A percentile compares a stretch with the other conserved stretches of the same genome.
Evolutionary conservation across 2,113 vertebrate genomes (phyloP).

Genomic region (Opisthocomus hoazin): DNA sequence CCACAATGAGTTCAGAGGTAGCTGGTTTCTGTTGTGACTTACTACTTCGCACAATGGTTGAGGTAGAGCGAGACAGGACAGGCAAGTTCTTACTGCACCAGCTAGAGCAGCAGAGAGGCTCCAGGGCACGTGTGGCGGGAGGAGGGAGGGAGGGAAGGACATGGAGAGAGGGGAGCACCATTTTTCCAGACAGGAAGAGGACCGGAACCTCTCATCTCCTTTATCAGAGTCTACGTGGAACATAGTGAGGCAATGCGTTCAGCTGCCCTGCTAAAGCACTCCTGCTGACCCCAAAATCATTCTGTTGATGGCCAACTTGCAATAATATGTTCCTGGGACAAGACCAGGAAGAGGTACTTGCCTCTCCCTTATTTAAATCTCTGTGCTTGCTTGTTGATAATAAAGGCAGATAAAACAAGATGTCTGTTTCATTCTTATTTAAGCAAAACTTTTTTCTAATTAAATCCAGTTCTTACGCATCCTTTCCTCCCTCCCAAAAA

Average conservation of each 20-base stretch:
- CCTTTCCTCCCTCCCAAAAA: not conserved
- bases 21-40: not conserved
- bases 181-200: not conserved
- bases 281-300: not conserved
- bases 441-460: not conserved
- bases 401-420: not conserved
- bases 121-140: not conserved
- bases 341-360: not conserved
- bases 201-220: not conserved
- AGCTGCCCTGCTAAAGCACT: not conserved
- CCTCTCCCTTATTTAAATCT: not conserved
- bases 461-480: not conserved
- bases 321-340: not conserved
- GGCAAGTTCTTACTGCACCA: not conserved
- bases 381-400: not conserved
- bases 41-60: not conserved
- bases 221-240: not conserved
- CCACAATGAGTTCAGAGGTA: not conserved
- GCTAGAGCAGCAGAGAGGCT: not conserved
- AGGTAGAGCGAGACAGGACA: not conserved
- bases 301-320: not conserved
- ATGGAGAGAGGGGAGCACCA: not conserved
- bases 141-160: not conserved
- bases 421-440: not conserved
- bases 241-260: fast-evolving